Base-by-base conservation (phyloP, 2,888 invertebrate genomes). In the Rhodophaea formosa region DNA sequence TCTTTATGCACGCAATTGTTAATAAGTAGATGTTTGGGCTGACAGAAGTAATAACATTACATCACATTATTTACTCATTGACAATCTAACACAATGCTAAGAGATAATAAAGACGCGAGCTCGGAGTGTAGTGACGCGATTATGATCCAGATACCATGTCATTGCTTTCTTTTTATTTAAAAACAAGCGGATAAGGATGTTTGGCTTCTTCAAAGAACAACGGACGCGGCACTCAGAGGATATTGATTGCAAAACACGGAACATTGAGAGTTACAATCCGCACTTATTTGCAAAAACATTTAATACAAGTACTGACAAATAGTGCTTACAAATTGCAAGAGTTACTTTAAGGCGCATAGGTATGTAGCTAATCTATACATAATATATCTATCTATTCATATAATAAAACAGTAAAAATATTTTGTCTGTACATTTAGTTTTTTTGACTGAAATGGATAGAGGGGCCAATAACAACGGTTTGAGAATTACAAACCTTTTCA, bases 151-250 rank as follows among this genome's bases (percentile, higher is more conserved):
- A 10, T 32, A 8, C n/a, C 16, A 35, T 51, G 35, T 51, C 51
- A 51, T 39, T 51, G 51, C 35, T 35, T 17, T 12, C n/a, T n/a
- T 17, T 52, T 45, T 57, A 54, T 58, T 61, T 63, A 45, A 61
- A 59, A 57, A 54, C 57, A 57, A 53, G 43, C 12, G 46, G 51
- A 39, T 15, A 53, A 61, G 59, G 61, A 63, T 58, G 61, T 63
- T 61, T 60, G 46, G 42, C 44, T 45, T 14, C 46, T 46, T n/a
- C 49, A 49, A 44, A 54, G 42, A 46, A 39, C 44, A 29, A 10
- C 17, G 12, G 43, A 57, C 30, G 32, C 14, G 29, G 12, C 15
- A 15, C 53, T 39, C 5, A 5, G 8, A 45, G 46, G 17, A 17
- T 23, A 17, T 46, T 46, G 46, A 46, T 46, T 46, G 17, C 32